Conservation (phyloP, 2,797 vertebrate species). For the Rhinella marina region DNA sequence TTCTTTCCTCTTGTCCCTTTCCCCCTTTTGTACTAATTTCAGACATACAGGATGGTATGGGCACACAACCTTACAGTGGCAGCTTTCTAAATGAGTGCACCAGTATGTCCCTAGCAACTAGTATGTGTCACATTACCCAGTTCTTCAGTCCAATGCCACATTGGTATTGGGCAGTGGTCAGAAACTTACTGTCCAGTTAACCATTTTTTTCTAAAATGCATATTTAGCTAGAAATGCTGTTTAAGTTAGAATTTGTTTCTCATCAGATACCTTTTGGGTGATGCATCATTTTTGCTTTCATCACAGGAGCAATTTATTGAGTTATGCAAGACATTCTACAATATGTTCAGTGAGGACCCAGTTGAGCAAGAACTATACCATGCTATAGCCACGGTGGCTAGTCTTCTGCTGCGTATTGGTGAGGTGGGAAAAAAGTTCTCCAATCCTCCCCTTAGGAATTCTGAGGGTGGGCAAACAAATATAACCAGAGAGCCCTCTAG, state of each 20-base stretch:
- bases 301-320: slow-evolving; percentile 96
- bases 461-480: slow-evolving; percentile 62
- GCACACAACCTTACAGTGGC: too few species aligned
- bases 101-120: background rate
- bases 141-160: background rate
- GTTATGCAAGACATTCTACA: slow-evolving; percentile 96
- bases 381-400: slow-evolving; percentile 94
- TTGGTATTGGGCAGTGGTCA: background rate
- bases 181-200: too few species aligned
- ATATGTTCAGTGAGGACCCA: slow-evolving; percentile 95
- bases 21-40: background rate
- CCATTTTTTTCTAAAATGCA: too few species aligned
- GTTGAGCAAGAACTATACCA: slow-evolving; percentile 93
- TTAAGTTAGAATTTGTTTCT: background rate
- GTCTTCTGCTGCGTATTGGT: slow-evolving; percentile 90
- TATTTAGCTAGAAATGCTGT: too few species aligned
- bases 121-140: background rate
- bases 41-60: too few species aligned
- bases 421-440: slow-evolving; percentile 94
- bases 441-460: slow-evolving; percentile 74
- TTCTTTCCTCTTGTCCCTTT: background rate
- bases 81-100: background rate
- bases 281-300: background rate
- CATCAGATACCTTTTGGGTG: background rate
- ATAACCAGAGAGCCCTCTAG: slow-evolving; percentile 64